Percentiles rank a stretch among this genome's conserved stretches.
phyloP scores from a whole-genome alignment of 2,888 invertebrate species.

The Xestia ashworthii region DNA sequence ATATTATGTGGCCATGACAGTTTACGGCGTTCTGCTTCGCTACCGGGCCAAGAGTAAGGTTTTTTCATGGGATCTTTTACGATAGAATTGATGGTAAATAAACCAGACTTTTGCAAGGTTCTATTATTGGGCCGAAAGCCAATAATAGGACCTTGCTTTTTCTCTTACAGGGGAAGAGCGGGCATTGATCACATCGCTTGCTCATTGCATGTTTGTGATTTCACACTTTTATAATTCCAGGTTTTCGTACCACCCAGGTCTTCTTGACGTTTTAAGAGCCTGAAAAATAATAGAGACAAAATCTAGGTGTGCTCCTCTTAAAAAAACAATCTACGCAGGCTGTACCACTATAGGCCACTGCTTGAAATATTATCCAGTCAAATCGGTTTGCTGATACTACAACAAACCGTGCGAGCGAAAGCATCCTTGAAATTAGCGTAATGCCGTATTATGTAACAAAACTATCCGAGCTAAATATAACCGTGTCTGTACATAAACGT shows the following conservation, averaged over 20 bases:
- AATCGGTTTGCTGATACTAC: neutral
- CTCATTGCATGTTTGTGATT: neutral
- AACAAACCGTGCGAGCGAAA: constrained; percentile 9
- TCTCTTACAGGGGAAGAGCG: neutral
- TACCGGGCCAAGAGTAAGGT: constrained; percentile 63
- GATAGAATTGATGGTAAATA: neutral
- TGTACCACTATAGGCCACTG: too few relatives aligned
- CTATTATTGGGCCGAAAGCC: neutral
- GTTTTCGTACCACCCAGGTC: neutral
- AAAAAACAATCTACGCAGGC: too few relatives aligned
- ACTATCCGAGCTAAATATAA: constrained; percentile 18
- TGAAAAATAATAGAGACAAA: neutral
- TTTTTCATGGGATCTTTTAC: constrained; percentile 6
- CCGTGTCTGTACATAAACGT: constrained; percentile 12
- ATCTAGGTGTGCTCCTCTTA: neutral
- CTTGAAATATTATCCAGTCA: neutral
- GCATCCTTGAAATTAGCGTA: constrained; percentile 20
- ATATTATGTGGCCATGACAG: constrained; percentile 60
- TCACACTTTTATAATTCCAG: neutral
- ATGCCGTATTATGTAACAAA: constrained; percentile 20
- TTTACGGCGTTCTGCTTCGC: constrained; percentile 31
- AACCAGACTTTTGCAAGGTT: neutral
- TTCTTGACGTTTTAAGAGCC: neutral
- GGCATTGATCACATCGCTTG: neutral
- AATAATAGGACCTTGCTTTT: too few relatives aligned